Percentiles rank a stretch among this genome's conserved stretches.
These are phyloP conservation scores for Ptychadena robeensis DNA, from an alignment of 2,797 vertebrate genomes.

Conservation along the genomic window DNA sequence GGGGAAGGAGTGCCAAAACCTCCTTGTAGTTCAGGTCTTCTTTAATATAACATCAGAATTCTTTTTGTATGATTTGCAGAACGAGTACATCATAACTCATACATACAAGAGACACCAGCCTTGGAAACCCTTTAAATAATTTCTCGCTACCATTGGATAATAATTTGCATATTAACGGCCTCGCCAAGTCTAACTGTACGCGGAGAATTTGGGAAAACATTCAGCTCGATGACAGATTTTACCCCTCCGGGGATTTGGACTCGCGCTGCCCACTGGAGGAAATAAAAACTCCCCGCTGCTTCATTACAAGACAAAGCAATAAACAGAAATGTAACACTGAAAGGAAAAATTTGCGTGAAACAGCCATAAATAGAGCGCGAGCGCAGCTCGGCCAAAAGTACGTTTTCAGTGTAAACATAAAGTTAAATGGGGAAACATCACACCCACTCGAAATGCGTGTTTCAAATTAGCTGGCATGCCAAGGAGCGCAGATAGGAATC, in stretches of 20 bases:
- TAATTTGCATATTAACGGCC: background rate
- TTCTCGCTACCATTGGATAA: background rate
- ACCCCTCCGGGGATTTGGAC: conserved; percentile 21
- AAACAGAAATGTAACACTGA: conserved; percentile 7
- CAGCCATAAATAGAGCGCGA: background rate
- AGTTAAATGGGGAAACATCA: conserved; percentile 24
- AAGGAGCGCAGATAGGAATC: conserved; percentile 44
- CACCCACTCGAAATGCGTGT: conserved; percentile 23
- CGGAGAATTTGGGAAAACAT: background rate
- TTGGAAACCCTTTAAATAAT: background rate
- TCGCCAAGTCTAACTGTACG: background rate
- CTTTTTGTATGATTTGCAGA: background rate
- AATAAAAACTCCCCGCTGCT: conserved; percentile 2
- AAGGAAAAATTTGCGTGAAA: conserved; percentile 14
- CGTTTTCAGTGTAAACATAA: conserved; percentile 28
- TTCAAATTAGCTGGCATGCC: conserved; percentile 32
- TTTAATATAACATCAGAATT: background rate
- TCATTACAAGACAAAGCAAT: conserved; percentile 25
- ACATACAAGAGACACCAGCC: background rate
- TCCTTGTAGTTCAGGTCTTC: no score
- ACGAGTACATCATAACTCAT: background rate
- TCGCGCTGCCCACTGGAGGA: conserved; percentile 15
- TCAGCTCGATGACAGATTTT: conserved; percentile 30
- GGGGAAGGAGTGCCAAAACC: no score
- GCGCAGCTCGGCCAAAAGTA: background rate